Base-by-base conservation (phyloP, 2,113 vertebrate species). In the Naja naja region DNA sequence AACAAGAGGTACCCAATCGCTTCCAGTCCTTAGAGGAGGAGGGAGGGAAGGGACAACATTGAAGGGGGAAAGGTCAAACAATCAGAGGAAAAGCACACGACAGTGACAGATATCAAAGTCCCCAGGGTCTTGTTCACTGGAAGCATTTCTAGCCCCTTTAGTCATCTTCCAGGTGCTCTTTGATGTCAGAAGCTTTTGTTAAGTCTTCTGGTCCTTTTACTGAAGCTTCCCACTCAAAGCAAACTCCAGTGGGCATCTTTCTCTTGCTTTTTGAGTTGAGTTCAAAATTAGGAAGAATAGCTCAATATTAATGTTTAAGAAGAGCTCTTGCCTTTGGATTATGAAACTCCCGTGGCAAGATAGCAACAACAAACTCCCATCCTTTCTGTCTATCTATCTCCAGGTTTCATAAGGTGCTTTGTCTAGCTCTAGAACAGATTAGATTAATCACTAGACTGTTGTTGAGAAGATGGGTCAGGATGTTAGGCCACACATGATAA, bases 91-190 rank as follows among this genome's bases (percentile, higher is more conserved):
- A 88, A 64, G 88, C 43, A 85, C 49, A 34, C 5, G 34, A 56
- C 91, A 43, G 53, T 30, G 27, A 45, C 92, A 91, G 64, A 87
- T 60, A 53, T 14, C 39, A 64, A 64, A 43, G 94, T 10, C 58
- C 49, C 55, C 47, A 3, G 56, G 91, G 74, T 60, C 27, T 91
- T 93, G 87, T 49, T 87, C 56, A 22, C 53, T 93, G 56, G 85
- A 58, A 53, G 89, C 95, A 93, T 96, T 81, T 95, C 64, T 88
- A 93, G 56, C 49, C 87, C n/a, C 74, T 86, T 95, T 95, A 96
- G 85, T 97, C 96, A 95, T 16, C 5, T n/a, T 87, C 55, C 94
- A 95, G 92, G 95, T 93, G 85, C 92, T 94, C 69, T 95, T 94
- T 56, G 93, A 94, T 91, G 93, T 94, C 93, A 93, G 90, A 91